These are phyloP conservation scores for Oryzias melastigma DNA, from an alignment of 2,113 vertebrate genomes.

Conservation along the genomic window DNA sequence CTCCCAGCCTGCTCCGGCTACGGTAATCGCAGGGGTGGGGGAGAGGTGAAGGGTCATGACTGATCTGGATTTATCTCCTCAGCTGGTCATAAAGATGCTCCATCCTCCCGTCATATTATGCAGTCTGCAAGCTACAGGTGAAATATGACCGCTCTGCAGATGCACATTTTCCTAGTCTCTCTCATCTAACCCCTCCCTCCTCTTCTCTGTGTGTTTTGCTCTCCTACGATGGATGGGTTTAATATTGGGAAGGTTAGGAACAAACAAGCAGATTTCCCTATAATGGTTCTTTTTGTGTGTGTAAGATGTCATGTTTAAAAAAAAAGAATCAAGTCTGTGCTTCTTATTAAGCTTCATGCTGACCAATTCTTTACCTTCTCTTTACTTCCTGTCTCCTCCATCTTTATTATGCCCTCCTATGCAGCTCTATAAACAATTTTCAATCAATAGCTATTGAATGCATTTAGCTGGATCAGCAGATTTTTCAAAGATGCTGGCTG, in stretches of 20 bases:
- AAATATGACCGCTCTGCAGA: constrained; percentile 55
- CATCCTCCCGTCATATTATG: constrained; percentile 62
- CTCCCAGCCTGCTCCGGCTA: constrained; percentile 7
- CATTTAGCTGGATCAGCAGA: constrained; percentile 8
- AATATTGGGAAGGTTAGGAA: constrained; percentile 60
- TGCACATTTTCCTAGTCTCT: constrained; percentile 20
- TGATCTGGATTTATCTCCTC: constrained; percentile 63
- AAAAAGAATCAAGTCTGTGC: constrained; percentile 24
- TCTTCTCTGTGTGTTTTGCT: constrained; percentile 11
- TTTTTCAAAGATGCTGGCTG: constrained; percentile 4
- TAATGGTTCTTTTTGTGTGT: constrained; percentile 35
- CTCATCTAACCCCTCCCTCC: constrained; percentile 7
- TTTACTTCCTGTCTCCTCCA: constrained; percentile 7
- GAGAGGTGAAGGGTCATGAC: constrained; percentile 26
- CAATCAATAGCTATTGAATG: constrained; percentile 7
- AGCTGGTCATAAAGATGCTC: constrained; percentile 64
- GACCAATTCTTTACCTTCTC: constrained; percentile 1
- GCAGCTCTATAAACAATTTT: too few species aligned
- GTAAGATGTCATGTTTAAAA: constrained; percentile 7
- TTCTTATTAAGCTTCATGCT: constrained; percentile 9
- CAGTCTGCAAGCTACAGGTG: constrained; percentile 65
- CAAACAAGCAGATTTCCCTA: constrained; percentile 33
- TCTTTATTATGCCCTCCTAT: too few species aligned
- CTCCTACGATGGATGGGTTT: constrained; percentile 70
- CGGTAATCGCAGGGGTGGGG: constrained; percentile 6